Evolutionary conservation across 2,888 invertebrate species (phyloP).

Genomic region (Synergus laeviventris): DNA sequence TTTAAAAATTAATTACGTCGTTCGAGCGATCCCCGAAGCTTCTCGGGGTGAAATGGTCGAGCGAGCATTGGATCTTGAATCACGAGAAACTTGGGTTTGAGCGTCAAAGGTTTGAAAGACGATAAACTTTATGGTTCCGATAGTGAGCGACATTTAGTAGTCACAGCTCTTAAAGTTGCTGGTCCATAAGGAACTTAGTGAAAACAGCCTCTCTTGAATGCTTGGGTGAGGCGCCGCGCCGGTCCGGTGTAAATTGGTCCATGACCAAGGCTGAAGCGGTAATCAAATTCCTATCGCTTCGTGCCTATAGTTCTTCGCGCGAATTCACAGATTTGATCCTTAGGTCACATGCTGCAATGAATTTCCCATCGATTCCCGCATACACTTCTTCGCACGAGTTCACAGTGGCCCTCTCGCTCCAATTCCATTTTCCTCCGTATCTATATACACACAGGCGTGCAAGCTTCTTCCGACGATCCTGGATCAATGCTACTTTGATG

Average conservation of each 20-base stretch:
- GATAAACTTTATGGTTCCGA: constrained; percentile 2
- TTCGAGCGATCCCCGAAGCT: constrained; percentile 1
- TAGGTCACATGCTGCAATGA: not conserved
- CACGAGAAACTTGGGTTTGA: not conserved
- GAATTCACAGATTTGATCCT: constrained; percentile 7
- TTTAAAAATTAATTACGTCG: constrained; percentile 7
- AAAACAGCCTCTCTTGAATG: not conserved
- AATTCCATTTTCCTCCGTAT: constrained; percentile 2
- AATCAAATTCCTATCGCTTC: not conserved
- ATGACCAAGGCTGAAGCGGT: not conserved
- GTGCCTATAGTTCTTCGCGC: not conserved
- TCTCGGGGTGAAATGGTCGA: not conserved
- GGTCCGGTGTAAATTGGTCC: not conserved
- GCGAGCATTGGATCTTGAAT: constrained; percentile 1
- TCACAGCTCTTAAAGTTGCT: not conserved
- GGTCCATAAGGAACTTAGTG: constrained; percentile 2
- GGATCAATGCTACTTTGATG: not conserved
- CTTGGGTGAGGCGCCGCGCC: not conserved
- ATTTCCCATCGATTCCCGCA: not conserved
- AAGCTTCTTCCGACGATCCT: constrained; percentile 7
- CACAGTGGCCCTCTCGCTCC: constrained; percentile 2
- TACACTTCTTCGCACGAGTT: constrained; percentile 1
- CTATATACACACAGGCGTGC: not conserved
- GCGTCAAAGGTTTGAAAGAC: not conserved
- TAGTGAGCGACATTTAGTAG: constrained; percentile 1